These are phyloP conservation scores for Hypotaenidia okinawae DNA, from an alignment of 2,797 vertebrate genomes.

Conservation along the genomic window DNA sequence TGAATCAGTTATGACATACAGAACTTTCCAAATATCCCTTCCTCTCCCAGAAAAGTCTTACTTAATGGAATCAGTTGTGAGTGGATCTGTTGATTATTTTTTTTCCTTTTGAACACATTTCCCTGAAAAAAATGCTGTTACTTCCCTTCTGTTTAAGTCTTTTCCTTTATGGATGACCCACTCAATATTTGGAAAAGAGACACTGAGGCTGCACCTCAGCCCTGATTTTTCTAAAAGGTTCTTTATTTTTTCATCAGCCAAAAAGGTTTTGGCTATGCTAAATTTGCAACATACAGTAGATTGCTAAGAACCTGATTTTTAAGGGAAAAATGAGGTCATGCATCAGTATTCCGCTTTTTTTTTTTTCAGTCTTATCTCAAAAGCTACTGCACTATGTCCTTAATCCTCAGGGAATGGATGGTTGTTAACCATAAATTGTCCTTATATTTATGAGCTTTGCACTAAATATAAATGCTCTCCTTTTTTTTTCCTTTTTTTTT, in stretches of 20 bases:
- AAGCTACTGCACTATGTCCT: background rate
- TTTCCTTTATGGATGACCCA: background rate
- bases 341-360: background rate
- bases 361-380: background rate
- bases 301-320: background rate
- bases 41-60: background rate
- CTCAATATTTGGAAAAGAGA: background rate
- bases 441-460: background rate
- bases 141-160: background rate
- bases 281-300: background rate
- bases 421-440: background rate
- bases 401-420: background rate
- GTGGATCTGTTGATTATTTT: background rate
- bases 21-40: background rate
- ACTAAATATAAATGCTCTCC: background rate
- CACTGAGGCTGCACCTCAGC: background rate
- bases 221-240: background rate
- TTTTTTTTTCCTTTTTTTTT: background rate
- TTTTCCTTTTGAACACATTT: background rate
- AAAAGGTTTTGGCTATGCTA: background rate
- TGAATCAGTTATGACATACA: background rate
- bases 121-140: background rate
- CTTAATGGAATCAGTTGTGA: background rate
- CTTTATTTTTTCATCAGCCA: background rate
- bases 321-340: background rate